phyloP scores from a whole-genome alignment of 2,888 invertebrate genomes.

The Leistus spinibarbis region DNA sequence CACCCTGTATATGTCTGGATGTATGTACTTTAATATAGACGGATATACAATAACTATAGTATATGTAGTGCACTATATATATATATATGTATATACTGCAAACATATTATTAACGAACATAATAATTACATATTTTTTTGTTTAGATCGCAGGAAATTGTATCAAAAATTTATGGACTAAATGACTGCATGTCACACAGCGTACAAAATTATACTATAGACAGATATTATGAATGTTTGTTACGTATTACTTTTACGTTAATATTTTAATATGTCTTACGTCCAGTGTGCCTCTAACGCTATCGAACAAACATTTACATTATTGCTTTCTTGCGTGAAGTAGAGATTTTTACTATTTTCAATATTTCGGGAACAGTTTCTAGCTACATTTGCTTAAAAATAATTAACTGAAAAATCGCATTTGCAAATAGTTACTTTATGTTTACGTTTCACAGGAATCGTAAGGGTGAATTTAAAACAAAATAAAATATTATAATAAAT shows the following conservation, averaged over 20 bases:
- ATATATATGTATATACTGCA: neutral
- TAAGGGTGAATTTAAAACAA: no score
- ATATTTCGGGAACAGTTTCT: no score
- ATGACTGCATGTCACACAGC: conserved; percentile 19
- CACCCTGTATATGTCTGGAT: neutral
- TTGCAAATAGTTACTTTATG: no score
- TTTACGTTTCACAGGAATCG: no score
- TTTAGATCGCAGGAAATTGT: conserved; percentile 26
- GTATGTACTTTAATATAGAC: neutral
- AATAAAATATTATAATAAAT: no score
- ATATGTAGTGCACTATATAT: conserved; percentile 2
- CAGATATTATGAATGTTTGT: neutral
- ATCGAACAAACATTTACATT: no score
- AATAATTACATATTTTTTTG: conserved; percentile 23
- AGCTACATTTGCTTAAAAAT: no score
- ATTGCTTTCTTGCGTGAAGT: no score
- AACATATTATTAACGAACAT: conserved; percentile 22
- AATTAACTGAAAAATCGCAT: no score
- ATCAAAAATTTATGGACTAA: conserved; percentile 31
- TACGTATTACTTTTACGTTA: neutral
- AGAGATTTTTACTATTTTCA: no score
- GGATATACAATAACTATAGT: neutral
- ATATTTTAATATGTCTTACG: neutral
- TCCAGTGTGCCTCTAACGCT: neutral
- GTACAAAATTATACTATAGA: neutral